Base-by-base conservation (phyloP, 2,888 invertebrate species). In the Leptodirus hochenwartii region DNA sequence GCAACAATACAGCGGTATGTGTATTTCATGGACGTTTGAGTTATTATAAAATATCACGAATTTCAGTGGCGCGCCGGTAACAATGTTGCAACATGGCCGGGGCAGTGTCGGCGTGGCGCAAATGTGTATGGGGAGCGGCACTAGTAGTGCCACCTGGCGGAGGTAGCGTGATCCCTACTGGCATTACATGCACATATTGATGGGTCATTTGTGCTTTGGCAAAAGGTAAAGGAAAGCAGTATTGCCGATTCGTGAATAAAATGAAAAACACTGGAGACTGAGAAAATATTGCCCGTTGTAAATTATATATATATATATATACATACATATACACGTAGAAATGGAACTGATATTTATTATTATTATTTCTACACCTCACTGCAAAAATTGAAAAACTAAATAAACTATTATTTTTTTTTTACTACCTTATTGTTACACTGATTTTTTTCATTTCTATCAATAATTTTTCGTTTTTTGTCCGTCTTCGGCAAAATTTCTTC, bases 1-100 rank as follows among this genome's bases (percentile, higher is more conserved):
- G n/a, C n/a, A n/a, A n/a, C n/a, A n/a, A n/a, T n/a, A n/a, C n/a
- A n/a, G n/a, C n/a, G n/a, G n/a, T n/a, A n/a, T n/a, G n/a, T n/a
- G n/a, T n/a, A n/a, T n/a, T n/a, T n/a, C n/a, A n/a, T n/a, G n/a
- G n/a, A n/a, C n/a, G n/a, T n/a, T n/a, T n/a, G n/a, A n/a, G n/a
- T n/a, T n/a, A n/a, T n/a, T n/a, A n/a, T n/a, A n/a, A n/a, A n/a
- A n/a, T n/a, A n/a, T n/a, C n/a, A n/a, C n/a, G n/a, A n/a, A n/a
- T n/a, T n/a, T n/a, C n/a, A n/a, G n/a, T n/a, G n/a, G n/a, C n/a
- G n/a, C n/a, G n/a, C n/a, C n/a, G n/a, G n/a, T n/a, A n/a, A n/a
- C n/a, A n/a, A n/a, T n/a, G 24, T 39, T 44, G 9, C 41, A 45
- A 36, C 38, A 44, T 4, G 17, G 37, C 5, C 34, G 34, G 25